Evolutionary conservation across 1,140 invertebrate species (phyloP).

Genomic region (Achatina immaculata): DNA sequence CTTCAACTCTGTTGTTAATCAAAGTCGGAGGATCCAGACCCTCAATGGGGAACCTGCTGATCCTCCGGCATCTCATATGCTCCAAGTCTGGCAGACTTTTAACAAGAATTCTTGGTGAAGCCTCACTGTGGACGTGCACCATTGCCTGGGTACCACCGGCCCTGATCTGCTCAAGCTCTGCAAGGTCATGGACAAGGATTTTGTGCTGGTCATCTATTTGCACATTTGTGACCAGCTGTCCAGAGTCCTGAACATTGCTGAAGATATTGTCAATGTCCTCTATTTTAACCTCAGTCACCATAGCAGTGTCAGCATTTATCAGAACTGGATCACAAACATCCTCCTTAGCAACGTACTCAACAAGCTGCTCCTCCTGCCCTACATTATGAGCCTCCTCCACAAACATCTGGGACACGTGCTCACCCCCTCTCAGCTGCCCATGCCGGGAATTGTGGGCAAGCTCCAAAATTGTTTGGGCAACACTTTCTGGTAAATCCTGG

Average conservation of each 20-base stretch:
- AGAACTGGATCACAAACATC: neutral
- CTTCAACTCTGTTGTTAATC: neutral
- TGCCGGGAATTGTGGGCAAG: slow-evolving; percentile 7
- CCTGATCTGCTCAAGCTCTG: slow-evolving; percentile 5
- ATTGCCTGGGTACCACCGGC: neutral
- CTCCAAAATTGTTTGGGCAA: slow-evolving; percentile 30
- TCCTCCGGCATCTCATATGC: neutral
- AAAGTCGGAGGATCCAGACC: neutral
- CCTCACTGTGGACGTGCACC: neutral
- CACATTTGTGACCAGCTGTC: neutral
- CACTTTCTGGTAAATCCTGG: slow-evolving; percentile 23
- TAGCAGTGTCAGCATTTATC: neutral
- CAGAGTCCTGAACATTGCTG: neutral
- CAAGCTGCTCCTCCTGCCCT: neutral
- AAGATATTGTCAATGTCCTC: neutral
- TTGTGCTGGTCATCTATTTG: neutral
- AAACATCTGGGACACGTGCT: neutral
- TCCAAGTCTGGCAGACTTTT: neutral
- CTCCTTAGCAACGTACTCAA: neutral
- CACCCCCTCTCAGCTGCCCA: too few species aligned
- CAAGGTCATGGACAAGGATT: neutral
- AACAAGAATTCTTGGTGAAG: neutral
- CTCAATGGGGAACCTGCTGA: neutral
- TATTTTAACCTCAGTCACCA: neutral
- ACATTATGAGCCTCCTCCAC: slow-evolving; percentile 10